These are phyloP conservation scores for Apodemia duryi DNA, from an alignment of 2,888 invertebrate species.

Conservation along the genomic window DNA sequence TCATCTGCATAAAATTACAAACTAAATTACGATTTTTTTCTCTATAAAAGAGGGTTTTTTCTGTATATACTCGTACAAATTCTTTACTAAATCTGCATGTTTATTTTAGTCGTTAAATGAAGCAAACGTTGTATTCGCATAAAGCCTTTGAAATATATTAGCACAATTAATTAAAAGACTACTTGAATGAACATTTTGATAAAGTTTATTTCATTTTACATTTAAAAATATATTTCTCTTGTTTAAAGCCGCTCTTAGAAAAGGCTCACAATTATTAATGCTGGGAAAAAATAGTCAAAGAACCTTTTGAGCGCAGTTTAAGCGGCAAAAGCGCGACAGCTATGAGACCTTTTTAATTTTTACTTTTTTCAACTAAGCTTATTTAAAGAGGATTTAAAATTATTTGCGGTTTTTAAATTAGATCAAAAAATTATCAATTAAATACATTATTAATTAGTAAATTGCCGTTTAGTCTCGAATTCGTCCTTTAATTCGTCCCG, in stretches of 20 bases:
- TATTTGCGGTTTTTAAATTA: background rate
- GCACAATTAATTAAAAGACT: no score
- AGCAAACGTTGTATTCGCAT: background rate
- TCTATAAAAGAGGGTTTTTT: no score
- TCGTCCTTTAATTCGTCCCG: no score
- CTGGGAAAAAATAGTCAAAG: constrained; percentile 8
- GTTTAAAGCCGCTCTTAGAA: background rate
- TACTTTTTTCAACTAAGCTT: background rate
- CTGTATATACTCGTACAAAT: no score
- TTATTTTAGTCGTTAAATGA: background rate
- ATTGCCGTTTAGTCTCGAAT: no score
- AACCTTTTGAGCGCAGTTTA: constrained; percentile 8
- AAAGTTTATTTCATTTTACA: background rate
- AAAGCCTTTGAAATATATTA: no score
- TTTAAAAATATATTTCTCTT: constrained; percentile 9
- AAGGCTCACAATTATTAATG: constrained; percentile 2
- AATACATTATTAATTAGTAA: background rate
- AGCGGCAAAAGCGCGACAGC: constrained; percentile 9
- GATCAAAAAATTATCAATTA: background rate
- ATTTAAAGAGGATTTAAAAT: background rate
- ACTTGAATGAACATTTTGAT: no score
- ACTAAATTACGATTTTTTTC: no score
- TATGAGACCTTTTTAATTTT: constrained; percentile 11
- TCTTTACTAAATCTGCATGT: background rate
- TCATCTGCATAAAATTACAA: no score